Percentiles rank a stretch among this genome's conserved stretches.
phyloP scores from a whole-genome alignment of 37 sponge, comb jelly and placozoan genomes.

The Spongilla lacustris region DNA sequence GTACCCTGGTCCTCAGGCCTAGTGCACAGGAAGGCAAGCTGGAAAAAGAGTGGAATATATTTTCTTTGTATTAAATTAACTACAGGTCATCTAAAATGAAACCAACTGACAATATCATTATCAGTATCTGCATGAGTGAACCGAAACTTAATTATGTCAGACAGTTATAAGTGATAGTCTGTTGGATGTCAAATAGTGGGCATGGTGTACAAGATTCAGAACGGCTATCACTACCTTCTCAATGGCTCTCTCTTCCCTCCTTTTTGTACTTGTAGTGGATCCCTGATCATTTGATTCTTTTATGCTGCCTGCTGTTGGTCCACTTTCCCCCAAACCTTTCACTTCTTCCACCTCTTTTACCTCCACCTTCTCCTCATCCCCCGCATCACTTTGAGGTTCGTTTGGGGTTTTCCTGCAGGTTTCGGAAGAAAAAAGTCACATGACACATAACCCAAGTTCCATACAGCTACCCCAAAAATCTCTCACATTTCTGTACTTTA shows the following conservation, averaged over 20 bases:
- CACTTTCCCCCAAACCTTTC: neutral
- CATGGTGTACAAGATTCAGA: neutral
- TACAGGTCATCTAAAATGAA: too few species aligned
- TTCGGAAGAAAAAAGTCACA: too few species aligned
- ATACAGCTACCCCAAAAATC: too few species aligned
- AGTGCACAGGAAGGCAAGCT: constrained; percentile 68
- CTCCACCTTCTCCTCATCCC: neutral
- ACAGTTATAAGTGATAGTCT: too few species aligned
- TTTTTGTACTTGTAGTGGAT: neutral
- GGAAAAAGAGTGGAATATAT: neutral
- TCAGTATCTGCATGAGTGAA: too few species aligned
- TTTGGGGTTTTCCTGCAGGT: too few species aligned
- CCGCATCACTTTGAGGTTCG: neutral
- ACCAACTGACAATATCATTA: too few species aligned
- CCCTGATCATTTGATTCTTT: neutral
- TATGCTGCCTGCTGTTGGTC: neutral
- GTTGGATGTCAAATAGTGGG: too few species aligned
- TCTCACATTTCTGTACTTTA: too few species aligned
- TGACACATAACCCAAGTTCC: too few species aligned
- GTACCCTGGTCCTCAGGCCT: constrained; percentile 29
- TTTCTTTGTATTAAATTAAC: too few species aligned
- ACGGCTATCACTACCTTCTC: constrained; percentile 5
- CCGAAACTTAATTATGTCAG: too few species aligned
- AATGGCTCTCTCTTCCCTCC: constrained; percentile 17
- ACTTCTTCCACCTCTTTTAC: neutral